Evolutionary conservation across 2,113 vertebrate genomes (phyloP).

Genomic region (Cyrtonyx montezumae): DNA sequence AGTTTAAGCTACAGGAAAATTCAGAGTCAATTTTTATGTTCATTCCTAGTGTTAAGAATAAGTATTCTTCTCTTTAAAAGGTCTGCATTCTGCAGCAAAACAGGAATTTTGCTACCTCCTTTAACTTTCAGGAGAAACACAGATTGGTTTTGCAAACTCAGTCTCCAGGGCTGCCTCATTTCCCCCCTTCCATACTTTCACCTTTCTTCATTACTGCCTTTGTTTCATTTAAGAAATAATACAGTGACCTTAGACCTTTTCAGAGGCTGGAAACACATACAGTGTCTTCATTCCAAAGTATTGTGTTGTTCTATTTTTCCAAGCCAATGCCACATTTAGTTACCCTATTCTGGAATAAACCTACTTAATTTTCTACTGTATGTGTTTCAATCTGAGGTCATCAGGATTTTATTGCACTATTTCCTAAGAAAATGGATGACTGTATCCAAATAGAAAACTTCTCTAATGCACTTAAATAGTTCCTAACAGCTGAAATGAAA

Average conservation of each 20-base stretch:
- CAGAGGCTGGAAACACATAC: not conserved
- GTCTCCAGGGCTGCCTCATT: not conserved
- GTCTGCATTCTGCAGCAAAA: not conserved
- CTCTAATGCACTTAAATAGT: not conserved
- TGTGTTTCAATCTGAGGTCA: not conserved
- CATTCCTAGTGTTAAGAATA: not conserved
- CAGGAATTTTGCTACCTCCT: not conserved
- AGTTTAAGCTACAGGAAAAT: slow-evolving; percentile 82
- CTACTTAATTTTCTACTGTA: not conserved
- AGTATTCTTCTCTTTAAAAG: not conserved
- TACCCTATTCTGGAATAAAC: not conserved
- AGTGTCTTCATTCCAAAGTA: not conserved
- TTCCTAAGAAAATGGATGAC: not conserved
- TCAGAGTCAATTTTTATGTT: not conserved
- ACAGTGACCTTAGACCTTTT: not conserved
- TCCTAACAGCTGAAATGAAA: not conserved
- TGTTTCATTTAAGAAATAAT: not conserved
- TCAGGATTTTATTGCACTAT: not conserved
- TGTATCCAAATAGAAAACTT: not conserved
- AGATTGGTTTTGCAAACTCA: not conserved
- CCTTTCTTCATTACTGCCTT: not conserved
- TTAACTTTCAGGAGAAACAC: not conserved
- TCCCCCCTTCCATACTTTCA: not conserved
- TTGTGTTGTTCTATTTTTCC: not conserved
- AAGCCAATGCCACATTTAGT: not conserved